Percentiles rank a stretch among this genome's conserved stretches.
phyloP scores from a whole-genome alignment of 2,113 vertebrate species.

The Engraulis encrasicolus region DNA sequence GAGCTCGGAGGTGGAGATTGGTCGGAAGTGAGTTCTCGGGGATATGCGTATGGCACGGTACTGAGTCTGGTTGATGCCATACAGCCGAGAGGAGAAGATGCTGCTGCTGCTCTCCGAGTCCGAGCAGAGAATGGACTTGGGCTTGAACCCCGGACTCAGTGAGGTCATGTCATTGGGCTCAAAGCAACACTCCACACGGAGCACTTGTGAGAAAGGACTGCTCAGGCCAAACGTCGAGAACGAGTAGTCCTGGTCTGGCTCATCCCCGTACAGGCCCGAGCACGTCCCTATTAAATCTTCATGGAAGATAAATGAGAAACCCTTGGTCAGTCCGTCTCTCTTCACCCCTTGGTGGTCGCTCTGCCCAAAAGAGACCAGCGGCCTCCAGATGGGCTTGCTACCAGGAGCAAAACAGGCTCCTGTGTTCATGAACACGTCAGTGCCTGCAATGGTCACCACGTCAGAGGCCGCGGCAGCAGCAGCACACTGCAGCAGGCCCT shows the following conservation, averaged over 20 bases:
- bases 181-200: conserved; percentile 97
- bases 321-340: conserved; percentile 88
- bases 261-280: conserved; percentile 87
- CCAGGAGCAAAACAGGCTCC: conserved; percentile 92
- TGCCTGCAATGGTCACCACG: conserved; percentile 92
- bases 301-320: conserved; percentile 99
- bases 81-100: conserved; percentile 86
- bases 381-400: conserved; percentile 92
- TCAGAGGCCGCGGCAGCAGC: conserved; percentile 80
- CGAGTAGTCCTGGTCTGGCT: conserved; percentile 90
- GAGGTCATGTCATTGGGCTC: conserved; percentile 94
- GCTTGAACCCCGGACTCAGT: conserved; percentile 95
- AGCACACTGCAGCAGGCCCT: conserved; percentile 86
- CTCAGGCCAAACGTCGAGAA: conserved; percentile 95
- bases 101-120: conserved; percentile 91
- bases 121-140: conserved; percentile 96
- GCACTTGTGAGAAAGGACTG: conserved; percentile 97
- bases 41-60: conserved; percentile 98
- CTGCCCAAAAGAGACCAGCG: conserved; percentile 90
- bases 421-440: conserved; percentile 95
- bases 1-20: conserved; percentile 95
- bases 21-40: conserved; percentile 97
- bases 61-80: conserved; percentile 91
- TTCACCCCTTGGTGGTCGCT: conserved; percentile 82
- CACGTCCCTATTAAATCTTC: conserved; percentile 97